A percentile compares a stretch with the other conserved stretches of the same genome.
These are phyloP conservation scores for Stichodactyla helianthus DNA, from an alignment of 64 coral and sea anemone genomes.

Conservation along the genomic window DNA sequence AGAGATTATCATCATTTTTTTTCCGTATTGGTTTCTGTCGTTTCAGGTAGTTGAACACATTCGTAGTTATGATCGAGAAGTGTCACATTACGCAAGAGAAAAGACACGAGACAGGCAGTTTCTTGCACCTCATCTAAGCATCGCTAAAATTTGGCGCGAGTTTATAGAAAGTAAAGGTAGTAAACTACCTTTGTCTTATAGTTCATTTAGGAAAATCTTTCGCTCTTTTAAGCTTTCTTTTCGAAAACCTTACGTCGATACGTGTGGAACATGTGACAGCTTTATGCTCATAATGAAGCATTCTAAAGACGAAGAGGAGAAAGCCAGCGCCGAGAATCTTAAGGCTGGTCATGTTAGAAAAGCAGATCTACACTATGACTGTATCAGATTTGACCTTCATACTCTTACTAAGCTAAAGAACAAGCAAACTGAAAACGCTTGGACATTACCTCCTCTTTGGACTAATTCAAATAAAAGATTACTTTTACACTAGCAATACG, in stretches of 20 bases:
- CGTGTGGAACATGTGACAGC: background rate
- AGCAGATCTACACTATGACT: constrained; percentile 32
- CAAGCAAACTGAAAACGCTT: too few species aligned
- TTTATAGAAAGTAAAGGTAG: constrained; percentile 13
- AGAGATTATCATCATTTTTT: too few species aligned
- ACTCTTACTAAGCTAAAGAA: background rate
- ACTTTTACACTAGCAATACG: too few species aligned
- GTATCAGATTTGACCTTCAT: constrained; percentile 7
- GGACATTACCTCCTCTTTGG: too few species aligned
- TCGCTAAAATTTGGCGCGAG: constrained; percentile 11
- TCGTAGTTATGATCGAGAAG: constrained; percentile 35
- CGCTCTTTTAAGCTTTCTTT: constrained; percentile 50
- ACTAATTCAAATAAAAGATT: too few species aligned
- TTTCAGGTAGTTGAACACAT: constrained; percentile 21
- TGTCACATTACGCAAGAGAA: constrained; percentile 27
- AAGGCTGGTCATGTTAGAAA: constrained; percentile 15
- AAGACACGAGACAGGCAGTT: constrained; percentile 28
- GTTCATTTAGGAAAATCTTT: constrained; percentile 46
- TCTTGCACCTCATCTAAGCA: constrained; percentile 7
- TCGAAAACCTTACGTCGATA: constrained; percentile 32
- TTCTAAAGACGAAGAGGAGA: constrained; percentile 26
- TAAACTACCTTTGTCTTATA: constrained; percentile 23
- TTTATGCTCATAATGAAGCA: constrained; percentile 15
- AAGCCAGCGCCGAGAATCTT: constrained; percentile 11
- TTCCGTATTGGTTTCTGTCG: background rate